Base-by-base conservation (phyloP, 2,888 invertebrate species). In the Zhengitettix transpicula region DNA sequence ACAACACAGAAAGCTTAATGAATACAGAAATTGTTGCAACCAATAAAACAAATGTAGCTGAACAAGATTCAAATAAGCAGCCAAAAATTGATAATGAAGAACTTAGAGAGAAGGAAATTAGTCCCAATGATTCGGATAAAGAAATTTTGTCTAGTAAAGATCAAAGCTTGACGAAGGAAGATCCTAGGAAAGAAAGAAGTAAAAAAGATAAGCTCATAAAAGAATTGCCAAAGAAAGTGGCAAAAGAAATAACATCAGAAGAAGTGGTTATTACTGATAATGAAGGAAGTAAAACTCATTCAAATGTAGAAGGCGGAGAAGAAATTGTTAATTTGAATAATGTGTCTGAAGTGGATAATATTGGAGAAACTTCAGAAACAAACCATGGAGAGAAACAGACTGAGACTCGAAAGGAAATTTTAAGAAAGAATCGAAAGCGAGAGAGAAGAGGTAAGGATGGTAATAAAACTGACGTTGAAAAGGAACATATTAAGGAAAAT, bases 341-440 rank as follows among this genome's bases (percentile, higher is more conserved):
- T 9, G 15, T 16, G n/a, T n/a, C n/a, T 10, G 10, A n/a, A 51
- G 51, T 51, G 51, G 68, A 71, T 9, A 71, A 72, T 56, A 71
- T 66, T 52, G 72, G 72, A 62, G 67, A 66, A 41, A 70, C 70
- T 28, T 28, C 28, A 28, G 28, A 28, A 28, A 28, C 28, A 28
- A 28, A 28, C 28, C 2, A 28, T 28, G 28, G 7, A 28, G 28
- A 28, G 28, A 28, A 28, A 7, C 28, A 28, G 7, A 28, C 28
- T 28, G 28, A 28, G 28, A 28, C 7, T 2, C 28, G 28, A 28
- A 28, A 28, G 59, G 69, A 70, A 14, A 71, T 73, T 64, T n/a
- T 15, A 12, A 51, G 51, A 15, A 16, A 51, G 16, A 15, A n/a
- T 69, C 69, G 47, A 70, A 71, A 15, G 58, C 59, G 59, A 54